phyloP scores from a whole-genome alignment of 2,113 vertebrate species.

The Sprattus sprattus region DNA sequence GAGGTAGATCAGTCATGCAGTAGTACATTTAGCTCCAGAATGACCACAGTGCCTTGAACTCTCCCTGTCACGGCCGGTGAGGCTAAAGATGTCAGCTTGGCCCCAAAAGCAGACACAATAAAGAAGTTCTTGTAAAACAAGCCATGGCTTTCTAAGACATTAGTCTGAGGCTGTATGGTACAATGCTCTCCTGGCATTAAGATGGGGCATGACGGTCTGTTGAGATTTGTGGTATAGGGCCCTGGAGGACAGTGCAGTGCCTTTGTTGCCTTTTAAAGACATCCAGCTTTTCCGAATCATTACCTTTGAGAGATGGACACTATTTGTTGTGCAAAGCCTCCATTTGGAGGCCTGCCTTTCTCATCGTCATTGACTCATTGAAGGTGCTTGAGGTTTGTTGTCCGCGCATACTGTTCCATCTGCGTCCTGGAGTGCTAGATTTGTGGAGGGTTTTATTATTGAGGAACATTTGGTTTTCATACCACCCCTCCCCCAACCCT shows the following conservation, averaged over 20 bases:
- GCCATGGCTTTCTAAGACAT: no score
- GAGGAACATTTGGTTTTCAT: slow-evolving; percentile 19
- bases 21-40: neutral
- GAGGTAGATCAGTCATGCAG: neutral
- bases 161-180: neutral
- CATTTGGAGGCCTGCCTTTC: slow-evolving; percentile 54
- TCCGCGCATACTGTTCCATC: slow-evolving; percentile 50
- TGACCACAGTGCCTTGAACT: neutral
- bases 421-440: slow-evolving; percentile 49
- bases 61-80: neutral
- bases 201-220: neutral
- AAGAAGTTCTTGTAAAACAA: no score
- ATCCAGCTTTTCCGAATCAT: slow-evolving; percentile 71
- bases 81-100: no score
- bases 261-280: slow-evolving; percentile 70
- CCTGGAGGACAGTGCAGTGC: slow-evolving; percentile 50
- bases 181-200: neutral
- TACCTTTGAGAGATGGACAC: slow-evolving; percentile 68
- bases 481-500: neutral
- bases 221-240: slow-evolving; percentile 2
- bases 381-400: slow-evolving; percentile 33
- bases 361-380: slow-evolving; percentile 47
- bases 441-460: slow-evolving; percentile 54
- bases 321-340: slow-evolving; percentile 58
- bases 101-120: no score